Evolutionary conservation across 2,888 invertebrate genomes (phyloP), one percentile per base, ranked within the genome.

Genomic region (Teleogryllus oceanicus): DNA sequence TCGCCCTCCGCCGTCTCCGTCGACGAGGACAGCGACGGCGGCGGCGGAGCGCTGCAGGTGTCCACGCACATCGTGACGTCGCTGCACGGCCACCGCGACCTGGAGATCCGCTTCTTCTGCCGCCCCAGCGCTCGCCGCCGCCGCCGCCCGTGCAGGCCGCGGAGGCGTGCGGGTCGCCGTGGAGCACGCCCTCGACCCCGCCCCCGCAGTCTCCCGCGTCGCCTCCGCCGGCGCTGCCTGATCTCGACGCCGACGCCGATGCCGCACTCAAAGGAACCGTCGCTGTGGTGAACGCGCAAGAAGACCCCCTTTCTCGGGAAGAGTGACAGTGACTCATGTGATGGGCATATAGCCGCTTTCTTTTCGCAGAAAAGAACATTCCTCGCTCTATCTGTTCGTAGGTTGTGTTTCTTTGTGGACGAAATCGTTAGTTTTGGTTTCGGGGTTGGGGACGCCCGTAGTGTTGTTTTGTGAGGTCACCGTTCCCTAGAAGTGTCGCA

Each of bases 51-150:
- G 76, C 87, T 94, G 84, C 92, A 93, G 86, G 93, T 94, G 81
- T 93, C 93, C 51, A 93, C 93, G 62, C 92, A 93, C 85, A 94
- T 94, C 84, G 93, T 94, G 83, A 94, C 93, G 49, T 93, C 93
- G 76, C 90, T 91, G 83, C 93, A 93, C 85, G 94, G 94, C 77
- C 93, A 93, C 85, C 89, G 94, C 82, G 94, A 94, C 87, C 88
- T 94, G 85, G 94, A 94, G 88, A 94, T 94, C 84, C 93, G 92
- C 86, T 92, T 94, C 87, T 93, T 92, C 87, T 92, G 85, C 89
- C 90, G 83, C 87, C 89, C 85, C 49, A 18, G 49, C 21, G 75
- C 24, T 49, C 77, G 16, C 20, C 77, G 11, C 20, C 62, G 11
- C 12, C 77, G 18, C 49, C 74, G 10, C 49, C 79, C 12, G 49